A percentile compares a stretch with the other conserved stretches of the same genome.
phyloP scores from a whole-genome alignment of 2,113 vertebrate genomes.

The Scatophagus argus region DNA sequence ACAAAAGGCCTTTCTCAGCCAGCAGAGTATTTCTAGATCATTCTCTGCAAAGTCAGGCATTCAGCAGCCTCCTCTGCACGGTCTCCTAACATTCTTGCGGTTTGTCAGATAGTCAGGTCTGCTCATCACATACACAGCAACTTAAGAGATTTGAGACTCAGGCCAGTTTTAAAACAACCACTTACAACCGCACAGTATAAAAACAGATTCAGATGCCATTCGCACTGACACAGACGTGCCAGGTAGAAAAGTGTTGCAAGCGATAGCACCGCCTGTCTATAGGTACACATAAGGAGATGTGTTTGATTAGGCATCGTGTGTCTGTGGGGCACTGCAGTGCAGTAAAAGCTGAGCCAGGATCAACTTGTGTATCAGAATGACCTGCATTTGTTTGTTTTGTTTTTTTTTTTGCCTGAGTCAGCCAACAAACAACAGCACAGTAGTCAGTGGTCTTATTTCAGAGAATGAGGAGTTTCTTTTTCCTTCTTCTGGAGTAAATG shows the following conservation, averaged over 20 bases:
- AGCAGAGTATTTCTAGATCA: constrained; percentile 29
- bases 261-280: too few species aligned
- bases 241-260: too few species aligned
- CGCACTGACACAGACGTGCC: background rate
- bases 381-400: too few species aligned
- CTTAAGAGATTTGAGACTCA: background rate
- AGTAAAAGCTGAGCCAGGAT: background rate
- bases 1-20: constrained; percentile 51
- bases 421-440: too few species aligned
- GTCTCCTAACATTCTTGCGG: constrained; percentile 3
- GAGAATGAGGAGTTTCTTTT: background rate
- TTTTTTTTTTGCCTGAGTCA: background rate
- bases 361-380: background rate
- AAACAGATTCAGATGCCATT: constrained; percentile 3
- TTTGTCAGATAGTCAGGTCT: background rate
- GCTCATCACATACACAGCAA: constrained; percentile 2
- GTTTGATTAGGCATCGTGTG: background rate
- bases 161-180: background rate
- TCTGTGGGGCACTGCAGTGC: background rate
- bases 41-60: constrained; percentile 39
- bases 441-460: background rate
- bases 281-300: constrained; percentile 9
- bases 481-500: background rate
- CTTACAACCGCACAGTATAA: background rate
- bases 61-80: constrained; percentile 20